Evolutionary conservation across 35 echinoderm and acorn worm genomes (phyloP).

Genomic region (Hemicentrotus pulcherrimus): DNA sequence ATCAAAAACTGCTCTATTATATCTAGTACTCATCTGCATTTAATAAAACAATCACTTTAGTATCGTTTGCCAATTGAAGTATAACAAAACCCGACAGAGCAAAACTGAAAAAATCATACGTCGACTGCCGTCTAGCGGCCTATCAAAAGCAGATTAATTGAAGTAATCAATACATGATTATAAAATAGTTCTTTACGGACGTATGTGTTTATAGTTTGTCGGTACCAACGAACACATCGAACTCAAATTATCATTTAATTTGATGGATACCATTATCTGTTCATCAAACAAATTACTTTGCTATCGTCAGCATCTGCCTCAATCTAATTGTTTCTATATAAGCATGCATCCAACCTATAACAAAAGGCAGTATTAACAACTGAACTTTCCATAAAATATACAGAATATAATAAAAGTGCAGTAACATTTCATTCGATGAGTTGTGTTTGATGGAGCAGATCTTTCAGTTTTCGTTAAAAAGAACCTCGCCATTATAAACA

Average conservation of each 20-base stretch:
- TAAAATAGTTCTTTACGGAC: not conserved
- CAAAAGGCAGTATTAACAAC: not conserved
- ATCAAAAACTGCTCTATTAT: not conserved
- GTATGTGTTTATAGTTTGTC: not conserved
- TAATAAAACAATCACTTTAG: not conserved
- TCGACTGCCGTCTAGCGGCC: not conserved
- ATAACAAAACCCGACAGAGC: not conserved
- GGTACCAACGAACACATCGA: not conserved
- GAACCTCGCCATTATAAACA: not conserved
- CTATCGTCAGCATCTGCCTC: not conserved
- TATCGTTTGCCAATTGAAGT: not conserved
- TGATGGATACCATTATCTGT: not conserved
- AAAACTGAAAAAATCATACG: not conserved
- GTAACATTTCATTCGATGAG: not conserved
- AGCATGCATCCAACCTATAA: not conserved
- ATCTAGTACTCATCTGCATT: not conserved
- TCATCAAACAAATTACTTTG: not conserved
- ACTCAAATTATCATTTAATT: not conserved
- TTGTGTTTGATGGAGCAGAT: not conserved
- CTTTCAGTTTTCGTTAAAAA: not conserved
- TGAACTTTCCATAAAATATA: not conserved
- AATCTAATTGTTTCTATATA: not conserved
- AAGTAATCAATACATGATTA: not conserved
- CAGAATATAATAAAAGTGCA: not conserved
- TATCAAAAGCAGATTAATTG: not conserved